These are phyloP conservation scores for Callionymus lyra DNA, from an alignment of 2,113 vertebrate species.

Conservation along the genomic window DNA sequence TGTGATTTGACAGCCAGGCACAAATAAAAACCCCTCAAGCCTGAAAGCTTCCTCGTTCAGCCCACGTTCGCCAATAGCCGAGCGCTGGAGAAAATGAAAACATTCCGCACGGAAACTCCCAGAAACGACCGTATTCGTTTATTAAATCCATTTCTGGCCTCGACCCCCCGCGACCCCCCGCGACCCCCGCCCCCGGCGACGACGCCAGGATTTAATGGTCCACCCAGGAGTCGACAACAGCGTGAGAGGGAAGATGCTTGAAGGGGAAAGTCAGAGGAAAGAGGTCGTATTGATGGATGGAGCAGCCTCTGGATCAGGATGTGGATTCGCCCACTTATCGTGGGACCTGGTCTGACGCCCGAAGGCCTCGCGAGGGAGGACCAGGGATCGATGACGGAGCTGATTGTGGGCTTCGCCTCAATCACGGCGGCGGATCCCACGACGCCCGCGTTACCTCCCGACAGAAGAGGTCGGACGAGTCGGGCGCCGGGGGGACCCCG, in stretches of 20 bases:
- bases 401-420: conserved; percentile 35
- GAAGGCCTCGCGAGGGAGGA: conserved; percentile 39
- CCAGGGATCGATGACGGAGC: conserved; percentile 54
- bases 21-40: conserved; percentile 62
- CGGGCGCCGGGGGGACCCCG: conserved; percentile 3
- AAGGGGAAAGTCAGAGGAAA: conserved; percentile 20
- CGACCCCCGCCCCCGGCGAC: conserved; percentile 14
- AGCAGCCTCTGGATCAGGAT: conserved; percentile 39
- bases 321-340: conserved; percentile 37
- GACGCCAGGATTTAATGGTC: conserved; percentile 38
- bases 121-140: conserved; percentile 37
- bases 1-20: conserved; percentile 42
- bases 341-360: conserved; percentile 44
- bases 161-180: conserved; percentile 29
- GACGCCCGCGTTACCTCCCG: conserved; percentile 5
- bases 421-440: conserved; percentile 44
- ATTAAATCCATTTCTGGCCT: conserved; percentile 51
- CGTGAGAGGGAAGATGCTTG: conserved; percentile 19
- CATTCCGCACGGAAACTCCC: conserved; percentile 49
- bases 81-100: conserved; percentile 53
- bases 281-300: conserved; percentile 63
- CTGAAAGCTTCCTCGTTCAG: conserved; percentile 59
- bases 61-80: conserved; percentile 60
- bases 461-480: conserved; percentile 7
- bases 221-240: conserved; percentile 41